A percentile compares a stretch with the other conserved stretches of the same genome.
Conservation (phyloP, 2,797 vertebrate genomes). For the Pseudomugil tenellus region DNA sequence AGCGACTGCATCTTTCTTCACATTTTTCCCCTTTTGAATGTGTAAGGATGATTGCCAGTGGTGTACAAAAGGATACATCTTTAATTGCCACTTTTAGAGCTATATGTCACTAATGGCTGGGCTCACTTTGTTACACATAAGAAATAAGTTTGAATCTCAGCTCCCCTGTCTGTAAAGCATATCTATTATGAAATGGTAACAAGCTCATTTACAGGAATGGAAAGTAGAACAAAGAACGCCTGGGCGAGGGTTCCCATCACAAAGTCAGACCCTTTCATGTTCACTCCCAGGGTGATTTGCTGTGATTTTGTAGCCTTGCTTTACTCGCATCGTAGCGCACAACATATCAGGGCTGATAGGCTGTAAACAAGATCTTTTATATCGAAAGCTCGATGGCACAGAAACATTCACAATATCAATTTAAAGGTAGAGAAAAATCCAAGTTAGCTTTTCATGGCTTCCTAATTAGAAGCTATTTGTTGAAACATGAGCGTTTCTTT, state of each 20-base stretch:
- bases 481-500: slow-evolving; percentile 15
- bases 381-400: slow-evolving; percentile 34
- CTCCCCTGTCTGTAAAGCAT: slow-evolving; percentile 57
- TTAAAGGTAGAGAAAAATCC: slow-evolving; percentile 33
- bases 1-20: slow-evolving; percentile 36
- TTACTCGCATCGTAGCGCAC: slow-evolving; percentile 65
- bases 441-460: slow-evolving; percentile 32
- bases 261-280: slow-evolving; percentile 71
- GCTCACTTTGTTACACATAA: slow-evolving; percentile 56
- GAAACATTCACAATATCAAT: slow-evolving; percentile 50
- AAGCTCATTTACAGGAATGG: slow-evolving; percentile 73
- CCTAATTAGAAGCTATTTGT: slow-evolving; percentile 45
- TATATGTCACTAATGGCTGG: slow-evolving; percentile 59
- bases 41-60: slow-evolving; percentile 40
- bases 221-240: slow-evolving; percentile 72
- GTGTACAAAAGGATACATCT: slow-evolving; percentile 60
- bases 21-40: slow-evolving; percentile 43
- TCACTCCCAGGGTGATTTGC: slow-evolving; percentile 71
- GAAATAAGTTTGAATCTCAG: slow-evolving; percentile 56
- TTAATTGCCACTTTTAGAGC: slow-evolving; percentile 58
- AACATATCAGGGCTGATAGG: slow-evolving; percentile 71
- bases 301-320: slow-evolving; percentile 71
- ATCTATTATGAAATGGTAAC: slow-evolving; percentile 77
- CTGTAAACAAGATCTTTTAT: slow-evolving; percentile 70
- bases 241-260: slow-evolving; percentile 48